These are phyloP conservation scores for Drosophila rhopaloa DNA, from an alignment of 1,140 invertebrate species.

Conservation along the genomic window DNA sequence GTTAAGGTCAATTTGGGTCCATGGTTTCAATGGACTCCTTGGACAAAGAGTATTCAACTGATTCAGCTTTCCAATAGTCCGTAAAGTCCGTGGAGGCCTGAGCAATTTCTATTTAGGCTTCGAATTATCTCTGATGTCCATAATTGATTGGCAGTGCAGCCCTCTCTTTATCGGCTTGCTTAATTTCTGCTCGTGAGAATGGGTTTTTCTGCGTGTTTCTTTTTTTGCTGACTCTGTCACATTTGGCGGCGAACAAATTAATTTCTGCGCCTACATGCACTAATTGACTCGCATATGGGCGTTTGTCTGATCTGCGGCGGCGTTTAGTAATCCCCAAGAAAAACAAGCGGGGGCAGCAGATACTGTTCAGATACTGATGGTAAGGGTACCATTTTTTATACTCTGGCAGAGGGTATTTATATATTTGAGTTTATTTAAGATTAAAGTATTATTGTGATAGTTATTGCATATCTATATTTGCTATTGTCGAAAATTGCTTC, in stretches of 20 bases:
- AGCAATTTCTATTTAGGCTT: slow-evolving; percentile 4
- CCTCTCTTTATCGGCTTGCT: neutral
- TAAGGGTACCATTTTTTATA: slow-evolving; percentile 10
- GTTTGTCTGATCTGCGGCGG: slow-evolving; percentile 28
- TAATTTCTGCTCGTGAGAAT: slow-evolving; percentile 10
- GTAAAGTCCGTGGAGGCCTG: too few species aligned
- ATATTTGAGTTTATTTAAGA: neutral
- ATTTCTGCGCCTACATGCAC: slow-evolving; percentile 78
- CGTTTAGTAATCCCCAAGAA: slow-evolving; percentile 49
- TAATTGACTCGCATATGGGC: slow-evolving; percentile 71
- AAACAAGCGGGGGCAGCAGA: slow-evolving; percentile 44
- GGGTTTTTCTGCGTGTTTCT: slow-evolving; percentile 21
- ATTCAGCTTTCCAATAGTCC: neutral
- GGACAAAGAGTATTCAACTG: neutral
- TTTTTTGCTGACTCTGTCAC: slow-evolving; percentile 50
- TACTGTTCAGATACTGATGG: neutral
- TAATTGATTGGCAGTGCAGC: slow-evolving; percentile 28
- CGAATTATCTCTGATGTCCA: slow-evolving; percentile 17
- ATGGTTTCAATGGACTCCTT: neutral
- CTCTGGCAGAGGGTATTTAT: neutral
- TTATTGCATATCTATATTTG: too few species aligned
- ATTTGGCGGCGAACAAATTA: slow-evolving; percentile 78
- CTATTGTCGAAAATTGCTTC: too few species aligned
- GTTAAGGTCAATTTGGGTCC: too few species aligned
- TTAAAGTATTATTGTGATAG: too few species aligned